Evolutionary conservation across 2,888 invertebrate genomes (phyloP).

Genomic region (Caenorhabditis sp.): DNA sequence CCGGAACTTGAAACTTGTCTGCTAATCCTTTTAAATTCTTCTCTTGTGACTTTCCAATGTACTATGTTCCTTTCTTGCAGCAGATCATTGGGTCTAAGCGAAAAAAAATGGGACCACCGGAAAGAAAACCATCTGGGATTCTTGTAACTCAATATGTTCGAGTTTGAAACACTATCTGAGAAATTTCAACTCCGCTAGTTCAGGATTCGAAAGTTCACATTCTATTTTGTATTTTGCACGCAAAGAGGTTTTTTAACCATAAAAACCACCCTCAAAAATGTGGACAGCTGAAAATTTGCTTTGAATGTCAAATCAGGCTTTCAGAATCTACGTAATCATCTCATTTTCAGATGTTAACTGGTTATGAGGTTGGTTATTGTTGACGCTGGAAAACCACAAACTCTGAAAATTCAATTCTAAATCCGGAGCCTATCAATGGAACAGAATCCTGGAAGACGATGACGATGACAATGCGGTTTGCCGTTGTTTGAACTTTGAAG

Average conservation of each 20-base stretch:
- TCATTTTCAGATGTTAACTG: constrained; percentile 7
- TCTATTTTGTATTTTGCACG: constrained; percentile 33
- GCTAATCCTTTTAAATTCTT: not conserved
- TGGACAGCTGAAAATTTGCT: constrained; percentile 32
- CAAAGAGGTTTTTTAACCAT: constrained; percentile 5
- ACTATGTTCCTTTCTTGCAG: not conserved
- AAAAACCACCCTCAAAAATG: constrained; percentile 24
- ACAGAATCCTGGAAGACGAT: constrained; percentile 24
- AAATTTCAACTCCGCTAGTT: not conserved
- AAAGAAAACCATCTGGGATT: constrained; percentile 15
- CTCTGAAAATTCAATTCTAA: not conserved
- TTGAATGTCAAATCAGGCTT: constrained; percentile 5
- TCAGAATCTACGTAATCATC: constrained; percentile 16
- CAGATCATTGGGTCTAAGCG: constrained; percentile 9
- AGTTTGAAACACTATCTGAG: constrained; percentile 41
- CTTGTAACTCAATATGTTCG: constrained; percentile 8
- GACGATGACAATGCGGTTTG: constrained; percentile 23
- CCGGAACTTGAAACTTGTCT: constrained; percentile 16
- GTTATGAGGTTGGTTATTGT: too few species aligned
- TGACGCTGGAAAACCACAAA: too few species aligned
- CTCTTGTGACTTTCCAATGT: not conserved
- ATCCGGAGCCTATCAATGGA: not conserved
- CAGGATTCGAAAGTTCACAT: constrained; percentile 24
- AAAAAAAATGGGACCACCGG: constrained; percentile 17
- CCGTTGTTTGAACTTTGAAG: constrained; percentile 50